phyloP scores from a whole-genome alignment of 2,888 invertebrate species.

The Cabera pusaria region DNA sequence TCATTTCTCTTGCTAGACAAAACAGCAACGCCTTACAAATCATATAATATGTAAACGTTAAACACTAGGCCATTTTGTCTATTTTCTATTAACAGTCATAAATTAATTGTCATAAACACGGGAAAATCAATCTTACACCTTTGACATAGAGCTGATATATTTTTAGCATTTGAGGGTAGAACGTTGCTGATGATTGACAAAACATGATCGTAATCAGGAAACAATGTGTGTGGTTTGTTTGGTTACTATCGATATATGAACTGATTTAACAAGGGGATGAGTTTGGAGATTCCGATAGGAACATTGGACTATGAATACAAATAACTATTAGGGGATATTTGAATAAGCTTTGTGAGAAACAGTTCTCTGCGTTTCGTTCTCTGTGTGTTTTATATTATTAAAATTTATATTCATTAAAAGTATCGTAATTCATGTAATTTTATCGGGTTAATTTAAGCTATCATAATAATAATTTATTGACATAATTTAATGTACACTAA shows the following conservation, averaged over 20 bases:
- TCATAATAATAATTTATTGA: no score
- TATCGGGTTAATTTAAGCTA: no score
- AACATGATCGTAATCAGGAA: slow-evolving; percentile 67
- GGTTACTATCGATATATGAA: slow-evolving; percentile 52
- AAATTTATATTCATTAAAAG: no score
- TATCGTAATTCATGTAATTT: no score
- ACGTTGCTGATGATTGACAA: slow-evolving; percentile 61
- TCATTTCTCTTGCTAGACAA: no score
- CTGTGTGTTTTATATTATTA: no score
- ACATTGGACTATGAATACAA: slow-evolving; percentile 32
- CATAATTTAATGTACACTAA: no score
- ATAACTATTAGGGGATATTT: slow-evolving; percentile 19
- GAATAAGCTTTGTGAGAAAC: slow-evolving; percentile 17
- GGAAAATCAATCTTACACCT: slow-evolving; percentile 12
- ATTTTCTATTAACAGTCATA: slow-evolving; percentile 48
- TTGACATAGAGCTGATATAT: slow-evolving; percentile 12
- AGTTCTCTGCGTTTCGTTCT: no score
- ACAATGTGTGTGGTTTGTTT: slow-evolving; percentile 74
- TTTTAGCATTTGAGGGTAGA: slow-evolving; percentile 41
- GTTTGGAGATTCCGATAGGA: slow-evolving; percentile 23
- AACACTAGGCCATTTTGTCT: slow-evolving; percentile 47
- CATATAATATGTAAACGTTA: slow-evolving; percentile 46
- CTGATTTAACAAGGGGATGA: slow-evolving; percentile 45
- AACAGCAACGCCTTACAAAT: slow-evolving; percentile 46
- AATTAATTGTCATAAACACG: slow-evolving; percentile 28